A percentile compares a stretch with the other conserved stretches of the same genome.
These are phyloP conservation scores for Pterocles orientalis DNA, from an alignment of 2,113 vertebrate species.

Conservation along the genomic window DNA sequence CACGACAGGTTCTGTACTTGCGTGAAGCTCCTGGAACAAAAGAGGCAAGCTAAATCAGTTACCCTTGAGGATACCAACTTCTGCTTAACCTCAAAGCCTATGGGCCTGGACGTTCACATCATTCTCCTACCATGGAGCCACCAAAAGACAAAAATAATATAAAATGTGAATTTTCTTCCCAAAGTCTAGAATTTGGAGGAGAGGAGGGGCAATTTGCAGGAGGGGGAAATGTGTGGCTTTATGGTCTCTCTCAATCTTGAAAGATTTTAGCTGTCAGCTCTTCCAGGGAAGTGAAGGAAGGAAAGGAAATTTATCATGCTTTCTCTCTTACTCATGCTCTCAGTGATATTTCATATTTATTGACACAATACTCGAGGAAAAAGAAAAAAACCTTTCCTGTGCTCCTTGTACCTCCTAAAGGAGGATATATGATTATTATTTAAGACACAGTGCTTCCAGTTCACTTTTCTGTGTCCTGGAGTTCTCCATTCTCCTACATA, in stretches of 20 bases:
- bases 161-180: background rate
- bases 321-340: background rate
- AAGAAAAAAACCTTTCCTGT: background rate
- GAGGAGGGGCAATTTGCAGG: background rate
- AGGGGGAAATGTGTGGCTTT: background rate
- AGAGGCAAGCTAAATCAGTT: background rate
- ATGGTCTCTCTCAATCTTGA: background rate
- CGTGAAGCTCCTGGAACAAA: conserved; percentile 62
- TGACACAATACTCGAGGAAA: background rate
- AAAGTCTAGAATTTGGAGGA: background rate
- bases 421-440: background rate
- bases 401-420: background rate
- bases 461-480: background rate
- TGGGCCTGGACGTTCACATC: fast-evolving
- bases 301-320: background rate
- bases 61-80: background rate
- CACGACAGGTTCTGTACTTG: conserved; percentile 76
- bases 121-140: background rate
- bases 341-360: background rate
- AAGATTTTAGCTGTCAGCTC: background rate
- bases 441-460: background rate
- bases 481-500: background rate
- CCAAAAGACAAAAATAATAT: background rate
- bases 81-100: background rate
- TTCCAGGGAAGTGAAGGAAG: background rate